Conservation (phyloP, 2,797 vertebrate species). For the Leptodactylus fallax region DNA sequence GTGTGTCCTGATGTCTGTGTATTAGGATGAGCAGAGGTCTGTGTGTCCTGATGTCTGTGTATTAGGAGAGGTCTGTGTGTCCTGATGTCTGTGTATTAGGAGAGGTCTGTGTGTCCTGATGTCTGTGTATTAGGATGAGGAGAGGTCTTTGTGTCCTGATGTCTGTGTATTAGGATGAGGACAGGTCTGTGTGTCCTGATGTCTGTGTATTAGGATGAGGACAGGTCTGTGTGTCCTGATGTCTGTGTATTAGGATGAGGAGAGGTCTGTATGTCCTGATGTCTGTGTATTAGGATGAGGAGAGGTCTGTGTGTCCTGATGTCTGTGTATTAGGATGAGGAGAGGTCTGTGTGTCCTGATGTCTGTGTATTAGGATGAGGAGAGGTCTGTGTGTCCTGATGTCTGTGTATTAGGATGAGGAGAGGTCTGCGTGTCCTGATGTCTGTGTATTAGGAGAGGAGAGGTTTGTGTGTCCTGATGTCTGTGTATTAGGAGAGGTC, state of each 20-base stretch:
- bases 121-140: no score
- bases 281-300: no score
- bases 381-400: not conserved
- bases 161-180: slow-evolving; percentile 14
- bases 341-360: not conserved
- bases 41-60: no score
- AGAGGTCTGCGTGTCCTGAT: not conserved
- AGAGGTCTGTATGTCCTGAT: not conserved
- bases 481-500: slow-evolving; percentile 12
- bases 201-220: not conserved
- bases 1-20: no score
- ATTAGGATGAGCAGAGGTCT: no score
- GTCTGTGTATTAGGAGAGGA: slow-evolving; percentile 19
- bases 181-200: not conserved
- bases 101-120: not conserved
- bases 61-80: not conserved
- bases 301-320: slow-evolving; percentile 2
- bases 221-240: not conserved
- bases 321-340: slow-evolving; percentile 4
- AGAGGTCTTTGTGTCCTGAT: not conserved
- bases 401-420: not conserved
- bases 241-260: not conserved
- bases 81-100: not conserved
- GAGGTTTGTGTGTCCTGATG: not conserved
- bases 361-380: not conserved